A percentile compares a stretch with the other conserved stretches of the same genome.
Evolutionary conservation across 92 coral and sea anemone species (phyloP).

Genomic region (Plumapathes pennacea): DNA sequence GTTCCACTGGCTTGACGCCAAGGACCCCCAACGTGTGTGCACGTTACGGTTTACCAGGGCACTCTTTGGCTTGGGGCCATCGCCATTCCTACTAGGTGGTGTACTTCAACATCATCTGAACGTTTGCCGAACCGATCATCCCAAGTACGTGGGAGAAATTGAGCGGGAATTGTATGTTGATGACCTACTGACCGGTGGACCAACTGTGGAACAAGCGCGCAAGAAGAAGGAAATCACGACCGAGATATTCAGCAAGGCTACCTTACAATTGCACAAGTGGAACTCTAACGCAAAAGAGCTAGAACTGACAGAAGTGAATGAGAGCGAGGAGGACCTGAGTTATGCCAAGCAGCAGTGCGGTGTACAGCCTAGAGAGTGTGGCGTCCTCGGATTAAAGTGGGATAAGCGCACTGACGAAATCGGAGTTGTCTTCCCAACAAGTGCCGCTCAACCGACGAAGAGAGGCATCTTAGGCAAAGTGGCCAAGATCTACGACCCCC

Average conservation of each 20-base stretch:
- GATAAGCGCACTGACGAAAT: conserved; percentile 26
- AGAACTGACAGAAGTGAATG: conserved; percentile 15
- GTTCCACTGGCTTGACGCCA: conserved; percentile 53
- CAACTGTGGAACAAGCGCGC: conserved; percentile 22
- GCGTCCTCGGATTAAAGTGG: conserved; percentile 43
- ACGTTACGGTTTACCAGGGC: conserved; percentile 44
- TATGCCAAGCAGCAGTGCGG: conserved; percentile 42
- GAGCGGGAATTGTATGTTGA: conserved; percentile 42
- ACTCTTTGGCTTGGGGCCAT: conserved; percentile 47
- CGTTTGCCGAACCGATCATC: conserved; percentile 17
- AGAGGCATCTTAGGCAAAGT: conserved; percentile 38
- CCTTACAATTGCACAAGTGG: conserved; percentile 61
- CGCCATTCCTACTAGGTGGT: conserved; percentile 42
- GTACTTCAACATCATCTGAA: conserved; percentile 39
- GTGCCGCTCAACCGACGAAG: conserved; percentile 20
- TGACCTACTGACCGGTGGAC: conserved; percentile 38
- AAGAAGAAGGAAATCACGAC: conserved; percentile 27
- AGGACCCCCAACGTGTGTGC: conserved; percentile 46
- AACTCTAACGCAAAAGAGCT: conserved; percentile 40
- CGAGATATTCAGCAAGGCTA: conserved; percentile 25
- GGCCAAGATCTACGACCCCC: conserved; percentile 49
- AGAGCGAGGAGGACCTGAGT: conserved; percentile 27
- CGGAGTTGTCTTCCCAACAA: conserved; percentile 22
- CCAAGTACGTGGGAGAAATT: conserved; percentile 18
- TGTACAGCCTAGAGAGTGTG: conserved; percentile 20